A percentile compares a stretch with the other conserved stretches of the same genome.
Conservation (phyloP, 1,140 invertebrate species). For the Caligus rogercresseyi region DNA sequence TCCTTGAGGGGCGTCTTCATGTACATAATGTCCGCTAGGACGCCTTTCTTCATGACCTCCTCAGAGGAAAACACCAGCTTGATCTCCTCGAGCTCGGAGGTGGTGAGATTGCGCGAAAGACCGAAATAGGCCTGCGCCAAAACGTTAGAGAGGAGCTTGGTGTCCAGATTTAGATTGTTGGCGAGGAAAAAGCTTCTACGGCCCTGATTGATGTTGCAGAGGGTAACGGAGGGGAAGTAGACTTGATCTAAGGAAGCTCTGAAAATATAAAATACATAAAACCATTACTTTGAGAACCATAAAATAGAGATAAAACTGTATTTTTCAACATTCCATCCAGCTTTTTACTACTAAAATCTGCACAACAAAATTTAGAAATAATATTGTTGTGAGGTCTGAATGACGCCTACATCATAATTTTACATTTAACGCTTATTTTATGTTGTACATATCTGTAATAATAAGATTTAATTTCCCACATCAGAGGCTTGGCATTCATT, state of each 20-base stretch:
- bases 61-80: not conserved
- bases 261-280: slow-evolving; percentile 1
- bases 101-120: not conserved
- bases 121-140: slow-evolving; percentile 14
- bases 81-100: not conserved
- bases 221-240: slow-evolving; percentile 13
- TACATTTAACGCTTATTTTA: no score
- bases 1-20: slow-evolving; percentile 4
- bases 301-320: no score
- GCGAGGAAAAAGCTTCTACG: slow-evolving; percentile 5
- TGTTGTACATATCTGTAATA: no score
- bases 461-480: no score
- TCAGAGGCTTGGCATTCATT: no score
- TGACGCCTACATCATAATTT: no score
- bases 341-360: no score
- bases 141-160: not conserved
- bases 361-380: no score
- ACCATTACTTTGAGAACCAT: no score
- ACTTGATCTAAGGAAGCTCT: slow-evolving; percentile 14
- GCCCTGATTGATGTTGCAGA: slow-evolving; percentile 17
- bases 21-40: slow-evolving; percentile 13
- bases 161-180: slow-evolving; percentile 5
- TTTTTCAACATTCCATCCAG: no score
- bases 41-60: slow-evolving; percentile 8
- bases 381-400: no score